Evolutionary conservation across 1,140 invertebrate species (phyloP), one percentile per base, ranked within the genome.

Genomic region (Zaprionus kolodkinae): DNA sequence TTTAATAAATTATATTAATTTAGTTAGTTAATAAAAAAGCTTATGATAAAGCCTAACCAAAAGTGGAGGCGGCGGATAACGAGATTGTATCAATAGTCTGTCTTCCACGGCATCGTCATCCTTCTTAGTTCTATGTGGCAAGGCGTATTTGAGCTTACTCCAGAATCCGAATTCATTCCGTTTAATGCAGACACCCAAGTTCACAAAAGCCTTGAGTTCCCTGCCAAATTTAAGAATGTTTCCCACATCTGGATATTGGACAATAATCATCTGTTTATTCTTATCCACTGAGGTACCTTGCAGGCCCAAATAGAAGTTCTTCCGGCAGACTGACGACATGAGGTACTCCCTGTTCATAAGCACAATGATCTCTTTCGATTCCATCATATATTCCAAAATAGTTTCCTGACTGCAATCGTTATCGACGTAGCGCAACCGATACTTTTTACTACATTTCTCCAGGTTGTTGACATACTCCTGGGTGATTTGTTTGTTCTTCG

Each of bases 51-150:
- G 27, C 27, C 27, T 30, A 30, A 0, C 4, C 3, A 30, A 30
- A 30, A 30, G 27, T 30, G 3, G 27, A 30, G 27, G 27, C 4
- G 27, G 27, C 1, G 40, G 40, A 45, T 45, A 45, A n/a, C n/a
- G 40, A 7, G 40, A 45, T 17, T 45, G 6, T 15, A 65, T 10
- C 27, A 48, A 10, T 13, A 15, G 35, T 48, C 67, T 50, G 36
- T 60, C 54, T 56, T 52, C n/a, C 40, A 45, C 25, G 54, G 61
- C 65, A 27, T 73, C 25, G 21, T 68, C 43, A 36, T 52, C 10
- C 27, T 68, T 43, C 27, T 60, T 60, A 6, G 57, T 60, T 10
- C 13, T 35, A 30, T 60, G 57, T 27, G 57, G 57, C 27, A 60
- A 27, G 3, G 17, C 11, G 40, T 25, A 43, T 43, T 17, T 38